phyloP scores from a whole-genome alignment of 2,797 vertebrate genomes.

The Allobates femoralis region DNA sequence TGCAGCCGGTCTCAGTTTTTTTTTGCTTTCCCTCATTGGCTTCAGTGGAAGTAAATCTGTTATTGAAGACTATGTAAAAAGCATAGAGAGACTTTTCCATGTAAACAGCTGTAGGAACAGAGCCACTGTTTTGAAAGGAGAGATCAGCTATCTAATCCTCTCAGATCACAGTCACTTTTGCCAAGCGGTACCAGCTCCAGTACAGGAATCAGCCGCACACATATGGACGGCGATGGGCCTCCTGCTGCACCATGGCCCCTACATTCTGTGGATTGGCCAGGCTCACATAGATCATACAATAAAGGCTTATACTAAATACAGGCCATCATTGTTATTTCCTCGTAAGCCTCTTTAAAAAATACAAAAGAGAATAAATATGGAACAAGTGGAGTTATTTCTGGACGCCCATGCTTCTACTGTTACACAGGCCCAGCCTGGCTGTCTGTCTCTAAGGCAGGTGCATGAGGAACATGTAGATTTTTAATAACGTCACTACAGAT shows the following conservation, averaged over 20 bases:
- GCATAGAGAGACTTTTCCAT: too few species aligned
- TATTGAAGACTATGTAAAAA: too few species aligned
- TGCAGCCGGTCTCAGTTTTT: too few species aligned
- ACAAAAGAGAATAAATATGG: neutral
- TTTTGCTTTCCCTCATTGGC: too few species aligned
- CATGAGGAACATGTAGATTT: neutral
- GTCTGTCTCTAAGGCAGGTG: neutral
- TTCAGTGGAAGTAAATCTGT: too few species aligned
- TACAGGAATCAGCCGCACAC: neutral
- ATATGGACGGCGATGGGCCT: neutral
- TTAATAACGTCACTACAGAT: conserved; percentile 7
- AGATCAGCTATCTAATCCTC: too few species aligned
- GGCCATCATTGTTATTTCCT: neutral
- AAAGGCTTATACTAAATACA: too few species aligned
- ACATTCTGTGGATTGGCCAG: neutral
- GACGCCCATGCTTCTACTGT: conserved; percentile 16
- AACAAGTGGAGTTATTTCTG: conserved; percentile 3
- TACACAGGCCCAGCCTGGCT: conserved; percentile 30
- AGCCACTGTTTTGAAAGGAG: neutral
- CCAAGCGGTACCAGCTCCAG: neutral
- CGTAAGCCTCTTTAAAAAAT: neutral
- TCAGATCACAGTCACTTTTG: too few species aligned
- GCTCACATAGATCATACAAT: neutral
- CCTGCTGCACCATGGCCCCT: neutral
- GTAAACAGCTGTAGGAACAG: too few species aligned